Evolutionary conservation across 2,113 vertebrate species (phyloP).

Genomic region (Menidia beryllina): DNA sequence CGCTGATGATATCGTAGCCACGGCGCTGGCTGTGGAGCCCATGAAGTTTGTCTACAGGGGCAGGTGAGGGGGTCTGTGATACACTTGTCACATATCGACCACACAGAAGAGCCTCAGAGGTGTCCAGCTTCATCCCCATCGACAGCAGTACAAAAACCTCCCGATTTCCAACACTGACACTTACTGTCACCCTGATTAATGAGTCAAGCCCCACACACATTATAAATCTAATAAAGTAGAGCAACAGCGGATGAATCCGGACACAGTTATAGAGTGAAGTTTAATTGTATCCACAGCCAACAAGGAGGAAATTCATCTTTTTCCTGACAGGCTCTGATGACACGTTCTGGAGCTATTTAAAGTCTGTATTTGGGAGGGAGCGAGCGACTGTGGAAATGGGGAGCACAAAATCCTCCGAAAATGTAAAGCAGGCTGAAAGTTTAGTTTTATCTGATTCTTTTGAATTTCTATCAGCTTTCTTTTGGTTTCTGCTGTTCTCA

Average conservation of each 20-base stretch:
- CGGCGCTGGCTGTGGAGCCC: conserved; percentile 95
- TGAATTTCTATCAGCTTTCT: not conserved
- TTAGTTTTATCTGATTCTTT: not conserved
- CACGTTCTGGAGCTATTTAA: conserved; percentile 12
- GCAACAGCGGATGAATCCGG: conserved; percentile 39
- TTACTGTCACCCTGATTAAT: conserved; percentile 30
- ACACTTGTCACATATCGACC: not conserved
- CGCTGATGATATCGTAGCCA: conserved; percentile 97
- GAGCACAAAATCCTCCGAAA: not conserved
- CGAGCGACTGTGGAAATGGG: conserved; percentile 14
- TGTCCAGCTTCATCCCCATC: not conserved
- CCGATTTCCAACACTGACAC: not conserved
- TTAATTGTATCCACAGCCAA: conserved; percentile 43
- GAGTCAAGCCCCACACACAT: not conserved
- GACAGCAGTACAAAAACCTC: conserved; percentile 10
- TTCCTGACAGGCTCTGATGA: conserved; percentile 35
- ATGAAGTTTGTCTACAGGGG: conserved; percentile 99
- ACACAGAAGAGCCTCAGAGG: not conserved
- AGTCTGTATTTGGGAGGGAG: not conserved
- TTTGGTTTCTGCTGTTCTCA: not conserved
- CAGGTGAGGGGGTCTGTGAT: conserved; percentile 82
- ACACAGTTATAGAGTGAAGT: conserved; percentile 19
- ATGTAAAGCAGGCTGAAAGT: fast-evolving
- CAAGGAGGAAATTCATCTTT: conserved; percentile 47
- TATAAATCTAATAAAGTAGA: conserved; percentile 53